Conservation (phyloP, 2,888 invertebrate genomes). For the Leucophenga maculata region DNA sequence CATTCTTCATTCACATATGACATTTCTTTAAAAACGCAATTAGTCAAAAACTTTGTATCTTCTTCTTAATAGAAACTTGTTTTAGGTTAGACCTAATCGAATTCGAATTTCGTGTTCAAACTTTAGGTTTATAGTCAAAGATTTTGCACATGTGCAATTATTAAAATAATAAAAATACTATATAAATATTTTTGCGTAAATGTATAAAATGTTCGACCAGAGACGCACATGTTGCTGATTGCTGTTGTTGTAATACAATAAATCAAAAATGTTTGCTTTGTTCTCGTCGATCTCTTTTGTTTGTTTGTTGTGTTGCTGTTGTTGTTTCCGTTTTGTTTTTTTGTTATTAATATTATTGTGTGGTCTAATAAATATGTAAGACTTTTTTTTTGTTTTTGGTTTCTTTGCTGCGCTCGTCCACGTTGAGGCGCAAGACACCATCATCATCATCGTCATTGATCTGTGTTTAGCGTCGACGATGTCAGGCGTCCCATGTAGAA, state of each 20-base stretch:
- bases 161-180: background rate
- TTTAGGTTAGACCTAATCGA: background rate
- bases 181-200: background rate
- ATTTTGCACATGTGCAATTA: no score
- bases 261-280: conserved; percentile 12
- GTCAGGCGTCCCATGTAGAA: background rate
- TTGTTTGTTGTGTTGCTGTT: conserved; percentile 32
- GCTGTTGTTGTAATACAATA: background rate
- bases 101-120: no score
- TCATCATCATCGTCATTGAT: no score
- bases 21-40: background rate
- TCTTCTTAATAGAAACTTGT: background rate
- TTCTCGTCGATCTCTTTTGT: conserved; percentile 22
- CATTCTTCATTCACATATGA: no score
- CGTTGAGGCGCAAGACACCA: background rate
- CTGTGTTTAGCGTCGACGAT: no score
- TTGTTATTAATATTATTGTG: conserved; percentile 9
- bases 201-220: conserved; percentile 18
- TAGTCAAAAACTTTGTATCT: background rate
- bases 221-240: background rate
- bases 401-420: conserved; percentile 27
- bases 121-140: no score
- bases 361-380: conserved; percentile 3
- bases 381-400: background rate
- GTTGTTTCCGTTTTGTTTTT: conserved; percentile 26